Base-by-base conservation (phyloP, 2,797 vertebrate genomes). In the Odontamblyopus lacepedii region DNA sequence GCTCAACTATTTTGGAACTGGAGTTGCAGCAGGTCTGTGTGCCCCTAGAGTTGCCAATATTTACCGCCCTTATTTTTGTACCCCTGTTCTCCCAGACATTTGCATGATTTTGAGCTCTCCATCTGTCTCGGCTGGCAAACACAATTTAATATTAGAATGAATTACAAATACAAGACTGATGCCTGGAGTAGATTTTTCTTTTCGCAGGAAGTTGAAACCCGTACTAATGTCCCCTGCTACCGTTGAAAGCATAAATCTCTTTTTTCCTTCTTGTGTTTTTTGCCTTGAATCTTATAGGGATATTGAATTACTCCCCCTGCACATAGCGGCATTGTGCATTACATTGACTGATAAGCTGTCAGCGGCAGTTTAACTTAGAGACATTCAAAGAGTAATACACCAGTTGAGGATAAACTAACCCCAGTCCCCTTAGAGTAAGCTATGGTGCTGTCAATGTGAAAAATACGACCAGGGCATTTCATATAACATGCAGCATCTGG, bases 311-410 rank as follows among this genome's bases (percentile, higher is more conserved):
- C 92, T 91, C 91, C 84, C 88, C 88, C 88, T 88, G 89, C 91
- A 93, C 91, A 91, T 88, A 78, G 86, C 92, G 88, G 93, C 88
- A 91, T 92, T 93, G 88, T 95, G 93, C 91, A 93, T 95, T 94
- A 94, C 91, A 82, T 84, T 95, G 95, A 95, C 91, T 95, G 93
- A 95, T 94, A 94, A 94, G 91, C 93, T 95, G 94, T 94, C 95
- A 92, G 85, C 87, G 78, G 91, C 91, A 84, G 88, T 93, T 92
- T 93, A 94, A 93, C 92, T 94, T 93, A 93, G 93, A 94, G 93
- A 94, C 91, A 92, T 94, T 94, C 93, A 94, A 93, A 93, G 91
- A 90, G 83, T 91, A 92, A 93, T 93, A 92, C 88, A 91, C 83
- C 88, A 86, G 87, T 90, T 83, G 89, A 90, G 90, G 86, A 93